Evolutionary conservation across 64 coral and sea anemone species (phyloP).

Genomic region (Platygyra sinensis): DNA sequence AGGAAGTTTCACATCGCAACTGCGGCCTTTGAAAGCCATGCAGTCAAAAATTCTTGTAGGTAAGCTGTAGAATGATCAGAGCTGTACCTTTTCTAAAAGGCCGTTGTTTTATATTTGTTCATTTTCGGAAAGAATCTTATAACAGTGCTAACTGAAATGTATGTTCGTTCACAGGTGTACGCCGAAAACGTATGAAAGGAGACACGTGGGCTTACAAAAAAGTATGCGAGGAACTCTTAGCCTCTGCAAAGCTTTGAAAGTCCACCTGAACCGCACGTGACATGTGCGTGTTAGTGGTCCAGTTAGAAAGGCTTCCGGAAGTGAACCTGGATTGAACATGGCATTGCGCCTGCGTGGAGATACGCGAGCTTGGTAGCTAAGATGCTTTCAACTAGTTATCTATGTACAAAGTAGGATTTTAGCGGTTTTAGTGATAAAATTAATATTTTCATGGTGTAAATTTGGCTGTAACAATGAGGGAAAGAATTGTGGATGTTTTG

Average conservation of each 20-base stretch:
- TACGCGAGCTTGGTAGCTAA: neutral
- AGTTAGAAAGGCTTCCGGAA: neutral
- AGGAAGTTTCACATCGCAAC: neutral
- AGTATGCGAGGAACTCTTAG: constrained; percentile 91
- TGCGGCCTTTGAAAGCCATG: neutral
- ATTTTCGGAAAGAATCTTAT: neutral
- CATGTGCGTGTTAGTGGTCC: too few species aligned
- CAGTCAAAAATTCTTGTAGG: neutral
- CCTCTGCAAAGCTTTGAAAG: constrained; percentile 76
- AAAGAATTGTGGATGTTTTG: neutral
- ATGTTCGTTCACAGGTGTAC: constrained; percentile 65
- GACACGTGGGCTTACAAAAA: constrained; percentile 99
- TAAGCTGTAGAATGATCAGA: neutral
- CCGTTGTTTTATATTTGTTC: neutral
- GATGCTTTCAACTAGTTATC: neutral
- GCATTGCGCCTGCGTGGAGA: too few species aligned
- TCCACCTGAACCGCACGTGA: neutral
- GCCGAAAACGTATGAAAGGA: constrained; percentile 96
- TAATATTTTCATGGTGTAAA: neutral
- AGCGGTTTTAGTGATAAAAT: neutral
- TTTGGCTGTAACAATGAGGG: neutral
- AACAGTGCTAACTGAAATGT: neutral
- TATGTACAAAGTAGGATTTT: neutral
- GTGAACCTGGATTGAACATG: neutral
- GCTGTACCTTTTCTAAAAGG: neutral